phyloP scores from a whole-genome alignment of 2,797 vertebrate species.

The Miichthys miiuy region DNA sequence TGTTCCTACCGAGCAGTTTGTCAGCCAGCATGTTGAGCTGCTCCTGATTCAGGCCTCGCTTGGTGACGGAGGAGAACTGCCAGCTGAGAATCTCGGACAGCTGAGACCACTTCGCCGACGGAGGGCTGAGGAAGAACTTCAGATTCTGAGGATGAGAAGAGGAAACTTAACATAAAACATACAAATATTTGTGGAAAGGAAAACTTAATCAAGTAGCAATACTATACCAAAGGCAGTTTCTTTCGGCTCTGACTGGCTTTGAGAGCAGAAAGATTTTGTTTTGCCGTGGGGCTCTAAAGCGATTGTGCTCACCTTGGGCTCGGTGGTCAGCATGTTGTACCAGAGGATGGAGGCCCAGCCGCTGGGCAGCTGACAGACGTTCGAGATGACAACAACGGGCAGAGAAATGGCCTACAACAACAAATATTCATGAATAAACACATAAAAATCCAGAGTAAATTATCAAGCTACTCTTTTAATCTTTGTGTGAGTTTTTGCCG shows the following conservation, averaged over 20 bases:
- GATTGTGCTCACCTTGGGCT: slow-evolving; percentile 88
- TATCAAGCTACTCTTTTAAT: not conserved
- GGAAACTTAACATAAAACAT: no score
- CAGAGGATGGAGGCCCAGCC: slow-evolving; percentile 98
- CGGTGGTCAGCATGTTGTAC: slow-evolving; percentile 97
- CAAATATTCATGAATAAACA: not conserved
- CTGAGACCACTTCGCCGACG: slow-evolving; percentile 90
- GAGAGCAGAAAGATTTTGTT: no score
- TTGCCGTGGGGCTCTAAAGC: no score
- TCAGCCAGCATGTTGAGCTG: slow-evolving; percentile 96
- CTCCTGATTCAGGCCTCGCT: slow-evolving; percentile 93
- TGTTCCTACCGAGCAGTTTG: slow-evolving; percentile 91
- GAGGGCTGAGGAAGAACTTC: slow-evolving; percentile 94
- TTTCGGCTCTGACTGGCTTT: no score
- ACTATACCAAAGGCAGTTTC: no score
- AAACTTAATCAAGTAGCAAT: no score
- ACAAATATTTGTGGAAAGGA: no score
- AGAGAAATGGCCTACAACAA: slow-evolving; percentile 90
- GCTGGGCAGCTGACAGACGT: slow-evolving; percentile 96
- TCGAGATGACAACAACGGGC: slow-evolving; percentile 96
- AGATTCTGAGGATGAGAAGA: slow-evolving; percentile 86
- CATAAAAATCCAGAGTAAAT: not conserved
- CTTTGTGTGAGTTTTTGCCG: not conserved
- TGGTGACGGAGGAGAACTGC: slow-evolving; percentile 98
- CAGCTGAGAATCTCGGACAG: slow-evolving; percentile 95